Evolutionary conservation across 2,888 invertebrate species (phyloP), one percentile per base, ranked within the genome.

Genomic region (Celastrina argiolus): DNA sequence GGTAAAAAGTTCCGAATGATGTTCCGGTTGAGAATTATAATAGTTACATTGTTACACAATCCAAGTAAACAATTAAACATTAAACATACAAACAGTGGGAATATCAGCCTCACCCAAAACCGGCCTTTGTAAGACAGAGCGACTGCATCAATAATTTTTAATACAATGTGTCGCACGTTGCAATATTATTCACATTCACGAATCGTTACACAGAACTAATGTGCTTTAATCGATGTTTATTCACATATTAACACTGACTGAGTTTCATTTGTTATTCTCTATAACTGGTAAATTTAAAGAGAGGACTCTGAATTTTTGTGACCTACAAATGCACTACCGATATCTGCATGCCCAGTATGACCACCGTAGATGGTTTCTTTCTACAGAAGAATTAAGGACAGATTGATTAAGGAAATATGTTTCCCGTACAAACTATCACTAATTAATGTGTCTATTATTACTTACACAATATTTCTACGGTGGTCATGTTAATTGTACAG

Each of bases 161-260:
- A 68, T 68, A 68, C 66, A 56, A 36, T 69, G 66, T 69, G 69
- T 66, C 71, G 72, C 72, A 72, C 72, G 66, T 67, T 69, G 61
- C 65, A 65, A 67, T 67, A 69, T 64, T 66, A 68, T n/a, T 28
- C 68, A 69, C 65, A 64, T 67, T 59, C 61, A 68, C 65, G 39
- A 64, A 63, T 66, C 66, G 65, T 67, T 64, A 67, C 63, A 61
- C 69, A 68, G 64, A 42, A 70, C 68, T 61, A 42, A 45, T 68
- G 69, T 68, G 66, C 69, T 66, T 65, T 41, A 68, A 58, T 69
- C 42, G 67, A 67, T 68, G 67, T 66, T 68, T 67, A 69, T 67
- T 65, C 64, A 58, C 64, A 59, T 39, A 65, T 51, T 39, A 63
- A 66, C 66, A 36, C 61, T 64, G 39, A 42, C 64, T 66, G 59